phyloP scores from a whole-genome alignment of 35 echinoderm and acorn worm genomes.

The Heliocidaris tuberculata region DNA sequence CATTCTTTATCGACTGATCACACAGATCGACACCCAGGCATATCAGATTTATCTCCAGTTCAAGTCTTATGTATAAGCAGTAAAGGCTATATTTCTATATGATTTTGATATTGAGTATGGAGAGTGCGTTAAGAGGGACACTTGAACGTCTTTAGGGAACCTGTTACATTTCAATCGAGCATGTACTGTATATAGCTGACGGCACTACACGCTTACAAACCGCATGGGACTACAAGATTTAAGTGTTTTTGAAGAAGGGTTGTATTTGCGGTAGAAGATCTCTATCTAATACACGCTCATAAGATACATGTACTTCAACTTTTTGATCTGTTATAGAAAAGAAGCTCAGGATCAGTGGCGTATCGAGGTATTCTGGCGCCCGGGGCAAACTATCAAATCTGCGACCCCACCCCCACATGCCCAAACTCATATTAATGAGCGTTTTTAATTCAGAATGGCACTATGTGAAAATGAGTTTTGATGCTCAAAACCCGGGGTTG shows the following conservation, averaged over 20 bases:
- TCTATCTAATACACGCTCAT: neutral
- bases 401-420: too few relatives aligned
- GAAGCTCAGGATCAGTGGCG: too few relatives aligned
- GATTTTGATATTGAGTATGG: neutral
- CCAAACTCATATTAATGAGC: too few relatives aligned
- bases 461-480: too few relatives aligned
- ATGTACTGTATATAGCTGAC: neutral
- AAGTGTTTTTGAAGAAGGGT: neutral
- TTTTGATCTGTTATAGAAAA: neutral
- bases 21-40: too few relatives aligned
- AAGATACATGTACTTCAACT: neutral
- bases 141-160: neutral
- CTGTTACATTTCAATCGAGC: neutral
- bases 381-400: too few relatives aligned
- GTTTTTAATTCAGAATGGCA: too few relatives aligned
- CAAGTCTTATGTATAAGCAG: too few relatives aligned
- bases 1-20: too few relatives aligned
- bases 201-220: neutral
- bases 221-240: neutral
- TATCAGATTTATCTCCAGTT: too few relatives aligned
- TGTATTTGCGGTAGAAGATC: neutral
- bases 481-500: too few relatives aligned
- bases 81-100: neutral
- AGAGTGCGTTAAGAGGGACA: neutral
- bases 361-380: too few relatives aligned